Base-by-base conservation (phyloP, 1,140 invertebrate species). In the Centruroides sculpturatus region DNA sequence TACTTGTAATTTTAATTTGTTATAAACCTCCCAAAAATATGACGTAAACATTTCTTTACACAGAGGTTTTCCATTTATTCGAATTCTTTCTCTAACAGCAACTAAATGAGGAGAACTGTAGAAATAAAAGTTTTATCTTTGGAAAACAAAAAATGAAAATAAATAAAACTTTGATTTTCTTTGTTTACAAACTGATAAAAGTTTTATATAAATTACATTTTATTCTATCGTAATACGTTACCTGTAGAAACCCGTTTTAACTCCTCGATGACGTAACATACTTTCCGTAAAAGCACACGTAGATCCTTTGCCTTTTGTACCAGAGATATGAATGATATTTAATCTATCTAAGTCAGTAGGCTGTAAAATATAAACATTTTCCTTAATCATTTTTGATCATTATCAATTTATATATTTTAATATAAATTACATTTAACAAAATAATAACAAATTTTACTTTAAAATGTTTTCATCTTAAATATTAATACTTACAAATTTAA, bases 211-310 rank as follows among this genome's bases (percentile, higher is more conserved):
- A 23, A 23, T 23, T 23, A 23, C 23, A 23, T 23, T 23, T 23
- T 23, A 23, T 23, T 23, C 23, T 23, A 23, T 23, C 23, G 23
- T 23, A 23, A 23, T 2, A 23, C 23, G 13, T 59, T 67, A 78
- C 77, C 76, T 80, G 73, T 83, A 99, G 70, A 99, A 92, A 4
- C 96, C 97, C 0, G 95, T 99, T 68, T 80, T 85, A 67, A 82
- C 87, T 2, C 92, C 92, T 71, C 90, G 83, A 53, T 82, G 71
- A 0, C 89, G 79, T 11, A 99, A 77, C 66, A 99, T 91, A 0
- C 85, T 83, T 71, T 99, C 97, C 55, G 82, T 82, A 71, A 91
- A 87, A 0, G 94, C 92, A 74, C 93, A 95, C 0, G 94, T 98
- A 12, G 92, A 95, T 23, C 83, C 82, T 72, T 84, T 84, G 47